Conservation (phyloP, 2,797 vertebrate genomes). For the Spatula clypeata region DNA sequence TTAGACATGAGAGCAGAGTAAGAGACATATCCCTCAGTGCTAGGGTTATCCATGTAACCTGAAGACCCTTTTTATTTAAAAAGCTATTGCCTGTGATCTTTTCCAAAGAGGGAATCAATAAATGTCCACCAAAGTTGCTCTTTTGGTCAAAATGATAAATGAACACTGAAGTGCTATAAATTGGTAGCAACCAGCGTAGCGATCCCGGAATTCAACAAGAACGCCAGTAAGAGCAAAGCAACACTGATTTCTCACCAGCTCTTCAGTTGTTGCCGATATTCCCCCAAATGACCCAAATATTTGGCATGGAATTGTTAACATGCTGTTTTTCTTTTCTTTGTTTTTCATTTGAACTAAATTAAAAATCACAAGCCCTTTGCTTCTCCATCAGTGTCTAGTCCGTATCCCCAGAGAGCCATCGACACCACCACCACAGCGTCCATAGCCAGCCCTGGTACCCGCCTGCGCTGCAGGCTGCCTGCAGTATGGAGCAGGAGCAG, state of each 20-base stretch:
- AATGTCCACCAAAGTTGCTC: constrained; percentile 70
- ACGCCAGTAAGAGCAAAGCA: constrained; percentile 35
- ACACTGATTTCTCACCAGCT: background rate
- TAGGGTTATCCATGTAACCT: constrained; percentile 66
- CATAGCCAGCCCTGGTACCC: background rate
- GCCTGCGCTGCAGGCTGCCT: background rate
- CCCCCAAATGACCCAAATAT: constrained; percentile 10
- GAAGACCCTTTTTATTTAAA: constrained; percentile 68
- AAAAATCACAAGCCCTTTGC: background rate
- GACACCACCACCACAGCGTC: background rate
- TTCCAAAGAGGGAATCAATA: constrained; percentile 79
- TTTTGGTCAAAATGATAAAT: constrained; percentile 76
- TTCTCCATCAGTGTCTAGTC: background rate
- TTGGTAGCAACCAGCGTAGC: constrained; percentile 30
- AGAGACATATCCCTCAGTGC: constrained; percentile 28
- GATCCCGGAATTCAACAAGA: constrained; percentile 44
- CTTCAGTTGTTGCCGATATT: background rate
- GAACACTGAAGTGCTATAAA: constrained; percentile 55
- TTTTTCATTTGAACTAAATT: background rate
- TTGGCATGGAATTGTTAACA: background rate
- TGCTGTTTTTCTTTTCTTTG: background rate
- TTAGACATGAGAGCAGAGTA: constrained; percentile 50
- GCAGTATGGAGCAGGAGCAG: rapidly evolving
- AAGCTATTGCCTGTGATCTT: constrained; percentile 68
- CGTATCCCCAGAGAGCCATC: background rate